phyloP scores from a whole-genome alignment of 2,113 vertebrate genomes.

The Platycercus adscitus region DNA sequence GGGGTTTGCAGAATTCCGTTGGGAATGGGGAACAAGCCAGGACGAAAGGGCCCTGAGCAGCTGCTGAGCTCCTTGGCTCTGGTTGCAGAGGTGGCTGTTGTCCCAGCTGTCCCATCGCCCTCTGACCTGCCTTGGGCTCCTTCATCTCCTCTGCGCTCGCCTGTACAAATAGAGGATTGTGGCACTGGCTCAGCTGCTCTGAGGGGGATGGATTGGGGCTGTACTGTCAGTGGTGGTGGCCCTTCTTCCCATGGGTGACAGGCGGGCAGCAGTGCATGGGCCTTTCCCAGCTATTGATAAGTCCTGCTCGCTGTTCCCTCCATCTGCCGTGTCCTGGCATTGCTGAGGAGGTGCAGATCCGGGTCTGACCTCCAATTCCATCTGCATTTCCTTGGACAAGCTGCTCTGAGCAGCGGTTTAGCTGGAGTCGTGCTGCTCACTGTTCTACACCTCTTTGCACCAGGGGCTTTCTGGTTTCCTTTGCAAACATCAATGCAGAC shows the following conservation, averaged over 20 bases:
- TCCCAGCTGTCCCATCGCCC: background rate
- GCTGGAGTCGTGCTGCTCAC: background rate
- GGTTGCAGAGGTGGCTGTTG: background rate
- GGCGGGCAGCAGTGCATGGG: rapidly evolving
- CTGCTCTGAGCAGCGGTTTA: background rate
- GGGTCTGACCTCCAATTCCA: background rate
- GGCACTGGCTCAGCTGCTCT: background rate
- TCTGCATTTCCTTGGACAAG: background rate
- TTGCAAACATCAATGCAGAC: background rate
- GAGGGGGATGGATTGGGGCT: background rate
- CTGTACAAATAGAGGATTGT: background rate
- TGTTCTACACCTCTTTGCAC: background rate
- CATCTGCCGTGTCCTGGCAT: background rate
- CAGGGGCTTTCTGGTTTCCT: background rate
- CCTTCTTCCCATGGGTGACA: background rate
- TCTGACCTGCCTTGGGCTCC: background rate
- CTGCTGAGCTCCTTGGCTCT: background rate
- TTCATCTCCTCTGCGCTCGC: background rate
- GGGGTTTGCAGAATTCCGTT: background rate
- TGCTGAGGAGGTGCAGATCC: background rate
- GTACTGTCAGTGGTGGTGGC: rapidly evolving
- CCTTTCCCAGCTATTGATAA: background rate
- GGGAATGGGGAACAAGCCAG: rapidly evolving
- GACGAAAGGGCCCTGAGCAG: background rate
- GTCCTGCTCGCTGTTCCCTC: background rate